These are phyloP conservation scores for Protonemura montana DNA, from an alignment of 2,888 invertebrate species.

Conservation along the genomic window DNA sequence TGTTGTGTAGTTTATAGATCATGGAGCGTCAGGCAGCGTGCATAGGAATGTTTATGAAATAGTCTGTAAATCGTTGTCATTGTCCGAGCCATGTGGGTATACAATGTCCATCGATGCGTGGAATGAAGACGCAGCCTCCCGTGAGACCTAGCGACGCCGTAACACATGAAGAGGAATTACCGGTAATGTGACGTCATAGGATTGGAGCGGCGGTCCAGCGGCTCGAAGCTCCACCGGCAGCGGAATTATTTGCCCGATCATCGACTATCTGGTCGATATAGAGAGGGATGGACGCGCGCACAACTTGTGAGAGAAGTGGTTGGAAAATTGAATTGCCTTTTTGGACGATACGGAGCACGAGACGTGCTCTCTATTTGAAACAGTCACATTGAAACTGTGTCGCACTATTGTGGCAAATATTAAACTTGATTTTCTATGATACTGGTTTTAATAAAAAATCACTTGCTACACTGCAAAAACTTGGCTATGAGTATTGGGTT, in stretches of 20 bases:
- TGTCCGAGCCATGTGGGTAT: not conserved
- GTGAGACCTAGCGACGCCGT: conserved; percentile 2
- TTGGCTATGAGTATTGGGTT: no score
- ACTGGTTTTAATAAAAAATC: no score
- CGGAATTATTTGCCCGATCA: not conserved
- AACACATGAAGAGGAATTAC: conserved; percentile 24
- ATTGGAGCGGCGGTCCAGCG: not conserved
- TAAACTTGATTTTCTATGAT: no score
- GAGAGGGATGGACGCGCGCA: not conserved
- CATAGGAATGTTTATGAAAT: conserved; percentile 1
- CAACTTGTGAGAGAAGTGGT: not conserved
- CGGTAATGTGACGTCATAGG: conserved; percentile 13
- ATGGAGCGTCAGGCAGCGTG: not conserved
- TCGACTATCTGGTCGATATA: not conserved
- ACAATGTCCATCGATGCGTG: not conserved
- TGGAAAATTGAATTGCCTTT: not conserved
- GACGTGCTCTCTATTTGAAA: no score
- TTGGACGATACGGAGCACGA: no score
- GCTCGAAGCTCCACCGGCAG: not conserved
- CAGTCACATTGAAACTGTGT: no score
- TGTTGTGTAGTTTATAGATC: not conserved
- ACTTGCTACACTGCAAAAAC: no score
- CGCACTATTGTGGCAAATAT: no score
- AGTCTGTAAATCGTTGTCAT: conserved; percentile 12
- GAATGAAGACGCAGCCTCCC: conserved; percentile 21